phyloP scores from a whole-genome alignment of 2,888 invertebrate species.

The Diachrysia chrysitis region DNA sequence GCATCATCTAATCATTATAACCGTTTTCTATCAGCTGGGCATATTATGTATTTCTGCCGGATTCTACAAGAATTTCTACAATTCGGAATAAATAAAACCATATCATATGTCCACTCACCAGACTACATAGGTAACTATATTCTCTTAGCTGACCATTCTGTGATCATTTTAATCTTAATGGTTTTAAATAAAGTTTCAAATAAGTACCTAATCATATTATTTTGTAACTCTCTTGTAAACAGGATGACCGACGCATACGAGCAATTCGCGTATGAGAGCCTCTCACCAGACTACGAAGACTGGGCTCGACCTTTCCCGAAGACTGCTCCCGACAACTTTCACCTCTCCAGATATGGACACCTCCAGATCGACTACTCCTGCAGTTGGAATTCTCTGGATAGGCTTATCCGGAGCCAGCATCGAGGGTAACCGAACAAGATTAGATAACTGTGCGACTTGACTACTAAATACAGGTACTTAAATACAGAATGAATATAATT shows the following conservation, averaged over 20 bases:
- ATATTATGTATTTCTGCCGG: not conserved
- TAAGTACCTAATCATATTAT: no score
- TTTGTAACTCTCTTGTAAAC: constrained; percentile 10
- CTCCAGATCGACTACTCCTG: constrained; percentile 95
- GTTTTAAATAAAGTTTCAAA: no score
- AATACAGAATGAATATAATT: constrained; percentile 13
- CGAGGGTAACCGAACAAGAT: constrained; percentile 29
- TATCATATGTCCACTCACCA: not conserved
- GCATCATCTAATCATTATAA: constrained; percentile 4
- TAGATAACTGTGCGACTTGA: constrained; percentile 2
- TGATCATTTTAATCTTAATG: no score
- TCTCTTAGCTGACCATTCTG: no score
- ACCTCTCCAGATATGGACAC: constrained; percentile 93
- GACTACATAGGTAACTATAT: not conserved
- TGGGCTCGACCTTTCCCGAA: constrained; percentile 94
- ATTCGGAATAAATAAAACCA: not conserved
- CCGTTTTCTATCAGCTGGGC: not conserved
- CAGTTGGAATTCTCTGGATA: constrained; percentile 94
- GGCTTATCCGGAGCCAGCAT: constrained; percentile 91
- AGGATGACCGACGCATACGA: constrained; percentile 85
- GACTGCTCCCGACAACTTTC: constrained; percentile 90
- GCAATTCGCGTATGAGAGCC: constrained; percentile 81
- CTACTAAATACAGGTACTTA: constrained; percentile 6
- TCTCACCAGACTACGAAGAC: constrained; percentile 85
- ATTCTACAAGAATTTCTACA: not conserved